Evolutionary conservation across 2,797 vertebrate species (phyloP).

Genomic region (Carcharodon carcharias): DNA sequence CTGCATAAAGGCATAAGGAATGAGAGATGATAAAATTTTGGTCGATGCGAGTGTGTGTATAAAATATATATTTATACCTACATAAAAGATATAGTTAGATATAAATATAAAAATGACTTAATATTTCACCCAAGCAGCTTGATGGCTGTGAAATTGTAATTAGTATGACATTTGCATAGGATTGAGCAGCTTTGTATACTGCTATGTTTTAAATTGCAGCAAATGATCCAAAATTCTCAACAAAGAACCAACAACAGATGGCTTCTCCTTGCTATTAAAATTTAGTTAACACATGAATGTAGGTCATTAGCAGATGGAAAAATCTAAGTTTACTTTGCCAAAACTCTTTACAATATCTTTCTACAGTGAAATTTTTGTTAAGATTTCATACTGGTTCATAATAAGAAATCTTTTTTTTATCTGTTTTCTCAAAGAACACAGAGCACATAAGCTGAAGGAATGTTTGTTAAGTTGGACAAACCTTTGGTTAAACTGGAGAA

Average conservation of each 20-base stretch:
- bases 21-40: not conserved
- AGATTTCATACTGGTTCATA: not conserved
- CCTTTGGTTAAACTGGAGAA: not conserved
- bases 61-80: not conserved
- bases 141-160: constrained; percentile 17
- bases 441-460: not conserved
- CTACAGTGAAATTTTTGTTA: not conserved
- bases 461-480: not conserved
- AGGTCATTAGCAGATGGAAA: not conserved
- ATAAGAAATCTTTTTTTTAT: not conserved
- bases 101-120: not conserved
- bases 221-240: not conserved
- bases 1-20: not conserved
- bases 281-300: constrained; percentile 2
- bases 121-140: constrained; percentile 3
- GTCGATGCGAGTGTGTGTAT: not conserved
- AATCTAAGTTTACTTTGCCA: not conserved
- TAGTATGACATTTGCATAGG: not conserved
- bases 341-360: too few species aligned
- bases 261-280: not conserved
- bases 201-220: not conserved
- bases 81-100: not conserved
- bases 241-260: constrained; percentile 15
- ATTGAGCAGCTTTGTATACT: not conserved
- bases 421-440: not conserved